phyloP scores from a whole-genome alignment of 2,113 vertebrate species.

The Daubentonia madagascariensis region DNA sequence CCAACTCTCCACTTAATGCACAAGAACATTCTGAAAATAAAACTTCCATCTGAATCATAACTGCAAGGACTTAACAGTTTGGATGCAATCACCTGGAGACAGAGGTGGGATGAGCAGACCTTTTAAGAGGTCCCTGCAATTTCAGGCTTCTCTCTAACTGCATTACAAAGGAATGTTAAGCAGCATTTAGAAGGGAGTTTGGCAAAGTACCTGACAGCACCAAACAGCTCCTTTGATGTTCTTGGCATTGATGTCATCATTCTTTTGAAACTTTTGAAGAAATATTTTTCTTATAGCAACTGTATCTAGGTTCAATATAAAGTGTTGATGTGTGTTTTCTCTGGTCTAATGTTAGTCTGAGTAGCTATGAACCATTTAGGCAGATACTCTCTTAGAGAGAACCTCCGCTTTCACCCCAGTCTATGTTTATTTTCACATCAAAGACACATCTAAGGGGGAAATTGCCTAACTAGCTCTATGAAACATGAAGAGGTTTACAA shows the following conservation, averaged over 20 bases:
- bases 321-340: constrained; percentile 53
- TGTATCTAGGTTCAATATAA: constrained; percentile 38
- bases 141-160: constrained; percentile 43
- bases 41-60: neutral
- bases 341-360: neutral
- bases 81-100: constrained; percentile 21
- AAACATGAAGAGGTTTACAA: constrained; percentile 61
- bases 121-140: constrained; percentile 36
- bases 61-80: neutral
- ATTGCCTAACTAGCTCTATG: constrained; percentile 42
- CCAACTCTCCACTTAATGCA: neutral
- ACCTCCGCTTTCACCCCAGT: neutral
- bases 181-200: constrained; percentile 45
- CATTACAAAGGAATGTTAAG: constrained; percentile 57
- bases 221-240: constrained; percentile 62
- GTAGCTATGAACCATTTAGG: neutral
- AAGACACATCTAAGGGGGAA: constrained; percentile 49
- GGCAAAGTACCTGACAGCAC: constrained; percentile 55
- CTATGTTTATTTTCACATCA: constrained; percentile 66
- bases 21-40: neutral
- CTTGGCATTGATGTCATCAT: constrained; percentile 57
- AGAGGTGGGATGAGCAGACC: neutral
- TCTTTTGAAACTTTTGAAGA: constrained; percentile 70
- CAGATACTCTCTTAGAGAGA: neutral
- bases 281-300: constrained; percentile 63